phyloP scores from a whole-genome alignment of 2,888 invertebrate genomes.

The Eilema sororculum region DNA sequence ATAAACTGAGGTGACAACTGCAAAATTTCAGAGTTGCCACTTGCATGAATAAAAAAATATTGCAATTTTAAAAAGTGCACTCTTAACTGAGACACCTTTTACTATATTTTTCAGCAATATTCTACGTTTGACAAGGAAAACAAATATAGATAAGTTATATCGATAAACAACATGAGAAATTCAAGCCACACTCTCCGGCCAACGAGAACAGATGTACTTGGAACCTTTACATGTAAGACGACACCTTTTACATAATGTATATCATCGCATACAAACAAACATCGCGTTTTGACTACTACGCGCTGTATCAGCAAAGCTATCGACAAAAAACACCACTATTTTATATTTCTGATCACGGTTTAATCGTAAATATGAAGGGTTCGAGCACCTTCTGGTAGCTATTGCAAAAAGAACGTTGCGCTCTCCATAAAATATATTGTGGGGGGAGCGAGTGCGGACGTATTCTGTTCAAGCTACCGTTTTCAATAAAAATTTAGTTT shows the following conservation, averaged over 20 bases:
- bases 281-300: conserved; percentile 50
- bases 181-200: conserved; percentile 19
- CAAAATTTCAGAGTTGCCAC: too few relatives aligned
- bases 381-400: conserved; percentile 84
- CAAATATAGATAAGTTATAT: neutral
- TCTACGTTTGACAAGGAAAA: neutral
- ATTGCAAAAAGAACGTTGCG: conserved; percentile 85
- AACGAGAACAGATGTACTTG: conserved; percentile 26
- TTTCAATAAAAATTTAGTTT: conserved; percentile 38
- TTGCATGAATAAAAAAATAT: too few relatives aligned
- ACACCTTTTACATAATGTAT: conserved; percentile 49
- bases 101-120: neutral
- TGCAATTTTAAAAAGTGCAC: too few relatives aligned
- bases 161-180: conserved; percentile 21
- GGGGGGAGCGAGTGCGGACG: conserved; percentile 53
- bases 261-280: conserved; percentile 40
- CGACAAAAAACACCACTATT: conserved; percentile 80
- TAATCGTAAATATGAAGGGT: conserved; percentile 87
- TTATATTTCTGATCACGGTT: conserved; percentile 86
- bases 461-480: conserved; percentile 39
- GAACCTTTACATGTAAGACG: conserved; percentile 21
- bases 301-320: conserved; percentile 72
- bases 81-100: too few relatives aligned
- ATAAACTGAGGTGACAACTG: too few relatives aligned
- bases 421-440: conserved; percentile 86